phyloP scores from a whole-genome alignment of 30 jellyfish, hydroid and myxozoan species.

The Euphysa ruthae region DNA sequence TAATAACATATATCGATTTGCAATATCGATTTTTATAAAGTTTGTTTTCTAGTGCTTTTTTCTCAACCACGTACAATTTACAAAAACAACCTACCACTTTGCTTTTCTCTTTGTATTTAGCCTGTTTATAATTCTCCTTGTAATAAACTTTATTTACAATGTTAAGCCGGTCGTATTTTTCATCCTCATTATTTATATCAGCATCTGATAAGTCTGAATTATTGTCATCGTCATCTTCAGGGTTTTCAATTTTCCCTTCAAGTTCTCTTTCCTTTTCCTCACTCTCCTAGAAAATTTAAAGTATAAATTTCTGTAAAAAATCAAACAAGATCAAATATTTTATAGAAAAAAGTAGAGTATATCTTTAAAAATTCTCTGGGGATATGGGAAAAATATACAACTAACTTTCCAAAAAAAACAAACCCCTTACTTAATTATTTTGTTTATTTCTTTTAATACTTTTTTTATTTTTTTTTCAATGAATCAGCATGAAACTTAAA shows the following conservation, averaged over 20 bases:
- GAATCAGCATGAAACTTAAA: too few species aligned
- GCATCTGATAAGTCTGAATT: background rate
- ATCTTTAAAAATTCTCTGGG: too few species aligned
- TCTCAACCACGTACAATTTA: background rate
- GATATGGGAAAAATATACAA: too few species aligned
- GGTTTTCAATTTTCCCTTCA: background rate
- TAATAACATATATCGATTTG: background rate
- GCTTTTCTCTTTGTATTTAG: background rate
- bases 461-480: too few species aligned
- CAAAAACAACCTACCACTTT: background rate
- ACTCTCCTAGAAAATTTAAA: background rate
- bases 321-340: background rate
- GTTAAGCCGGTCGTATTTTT: too few species aligned
- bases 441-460: too few species aligned
- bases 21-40: background rate
- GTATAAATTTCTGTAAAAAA: background rate
- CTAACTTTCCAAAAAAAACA: too few species aligned
- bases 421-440: too few species aligned
- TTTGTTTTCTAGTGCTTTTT: background rate
- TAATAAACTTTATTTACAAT: too few species aligned
- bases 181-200: too few species aligned
- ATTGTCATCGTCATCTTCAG: background rate
- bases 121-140: background rate
- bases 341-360: too few species aligned
- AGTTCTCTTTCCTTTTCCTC: background rate